Evolutionary conservation across 2,113 vertebrate species (phyloP).

Genomic region (Neogobius melanostomus): DNA sequence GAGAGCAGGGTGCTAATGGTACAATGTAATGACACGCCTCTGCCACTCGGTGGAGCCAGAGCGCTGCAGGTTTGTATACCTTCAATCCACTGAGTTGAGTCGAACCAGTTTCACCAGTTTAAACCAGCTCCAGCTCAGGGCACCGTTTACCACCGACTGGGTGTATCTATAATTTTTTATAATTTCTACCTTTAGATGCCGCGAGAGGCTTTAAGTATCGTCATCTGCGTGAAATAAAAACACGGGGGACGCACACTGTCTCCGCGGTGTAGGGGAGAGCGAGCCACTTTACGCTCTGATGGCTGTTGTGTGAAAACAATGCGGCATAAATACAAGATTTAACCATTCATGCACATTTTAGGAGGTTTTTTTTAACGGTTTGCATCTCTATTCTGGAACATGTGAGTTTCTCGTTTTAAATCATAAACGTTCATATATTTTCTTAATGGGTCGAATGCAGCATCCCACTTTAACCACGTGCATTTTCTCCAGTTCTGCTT

Average conservation of each 20-base stretch:
- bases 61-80: background rate
- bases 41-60: conserved; percentile 57
- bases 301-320: too few species aligned
- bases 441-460: too few species aligned
- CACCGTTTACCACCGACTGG: background rate
- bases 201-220: background rate
- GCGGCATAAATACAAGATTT: too few species aligned
- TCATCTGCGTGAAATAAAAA: background rate
- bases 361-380: too few species aligned
- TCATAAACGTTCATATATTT: too few species aligned
- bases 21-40: conserved; percentile 33
- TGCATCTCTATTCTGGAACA: too few species aligned
- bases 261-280: too few species aligned
- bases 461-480: too few species aligned
- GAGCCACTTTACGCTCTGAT: too few species aligned
- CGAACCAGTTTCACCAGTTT: conserved; percentile 7
- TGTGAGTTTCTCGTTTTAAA: too few species aligned
- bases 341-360: too few species aligned
- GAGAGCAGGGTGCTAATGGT: conserved; percentile 73
- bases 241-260: background rate
- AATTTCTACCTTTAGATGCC: background rate
- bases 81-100: background rate
- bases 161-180: conserved; percentile 2
- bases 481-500: too few species aligned
- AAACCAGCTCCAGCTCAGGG: background rate